Base-by-base conservation (phyloP, 2,797 vertebrate species). In the Glyptemys insculpta region DNA sequence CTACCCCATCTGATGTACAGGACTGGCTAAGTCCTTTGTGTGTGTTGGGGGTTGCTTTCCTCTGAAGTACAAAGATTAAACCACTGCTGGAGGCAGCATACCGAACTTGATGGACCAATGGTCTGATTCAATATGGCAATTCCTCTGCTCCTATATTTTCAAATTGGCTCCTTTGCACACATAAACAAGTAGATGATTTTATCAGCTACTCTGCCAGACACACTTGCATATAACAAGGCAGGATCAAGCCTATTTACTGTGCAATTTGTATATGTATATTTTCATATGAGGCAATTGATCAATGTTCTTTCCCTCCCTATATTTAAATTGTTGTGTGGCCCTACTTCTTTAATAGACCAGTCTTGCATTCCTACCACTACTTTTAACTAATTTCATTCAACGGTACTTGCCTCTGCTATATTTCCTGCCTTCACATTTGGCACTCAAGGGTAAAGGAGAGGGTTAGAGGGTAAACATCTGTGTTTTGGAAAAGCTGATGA, bases 81-180 rank as follows among this genome's bases (percentile, higher is more conserved):
- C 81, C 86, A 31, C 91, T 83, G 96, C 97, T 97, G 96, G 95
- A 97, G 97, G 97, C 97, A 74, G 49, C 95, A 95, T 92, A 96
- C 93, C 72, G 87, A 96, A 96, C 88, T 81, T 97, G 97, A 98
- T 89, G 97, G 97, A 96, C 94, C 97, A 95, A 93, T n/a, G 53
- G 94, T 52, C 94, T 98, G 97, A 98, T 97, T 97, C 93, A 88
- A 90, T 93, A 95, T 96, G 97, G 97, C 97, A 97, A 97, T 97
- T 96, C 94, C 95, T 96, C 93, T 94, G 93, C 81, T 91, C 3
- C 90, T 95, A 79, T 88, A 86, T 97, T 97, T 96, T 92, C 93
- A 95, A 91, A 91, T 89, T 92, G 92, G 93, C 95, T 97, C 83
- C 86, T 93, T 85, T 81, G 82, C 93, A 92, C 93, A 94, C 85